Percentiles rank a stretch among this genome's conserved stretches.
These are phyloP conservation scores for Eupelmus urozonus DNA, from an alignment of 2,888 invertebrate species.

Conservation along the genomic window DNA sequence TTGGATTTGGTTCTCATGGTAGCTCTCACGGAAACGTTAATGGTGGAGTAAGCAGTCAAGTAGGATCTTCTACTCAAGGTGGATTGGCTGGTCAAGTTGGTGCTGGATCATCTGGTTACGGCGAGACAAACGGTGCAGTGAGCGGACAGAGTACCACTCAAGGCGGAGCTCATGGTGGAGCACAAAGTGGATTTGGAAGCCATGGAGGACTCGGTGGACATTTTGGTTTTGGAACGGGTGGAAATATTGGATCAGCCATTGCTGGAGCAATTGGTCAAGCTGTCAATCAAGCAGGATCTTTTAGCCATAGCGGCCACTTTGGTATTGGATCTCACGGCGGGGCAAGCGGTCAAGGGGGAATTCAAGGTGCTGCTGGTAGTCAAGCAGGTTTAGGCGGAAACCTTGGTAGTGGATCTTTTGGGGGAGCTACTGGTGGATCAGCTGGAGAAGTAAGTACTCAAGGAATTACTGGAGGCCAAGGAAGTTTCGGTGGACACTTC, in stretches of 20 bases:
- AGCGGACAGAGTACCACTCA: too few relatives aligned
- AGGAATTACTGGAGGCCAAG: background rate
- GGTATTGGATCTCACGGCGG: background rate
- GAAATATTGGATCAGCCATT: conserved; percentile 3
- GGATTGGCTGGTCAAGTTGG: conserved; percentile 16
- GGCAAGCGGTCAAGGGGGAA: background rate
- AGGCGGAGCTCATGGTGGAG: conserved; percentile 6
- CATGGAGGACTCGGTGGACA: background rate
- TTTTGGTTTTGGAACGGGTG: conserved; percentile 4
- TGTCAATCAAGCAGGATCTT: too few relatives aligned
- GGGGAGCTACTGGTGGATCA: background rate
- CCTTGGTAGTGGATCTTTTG: background rate
- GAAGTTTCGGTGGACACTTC: background rate
- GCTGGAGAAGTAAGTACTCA: background rate
- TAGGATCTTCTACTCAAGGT: background rate
- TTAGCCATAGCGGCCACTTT: background rate
- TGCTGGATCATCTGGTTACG: too few relatives aligned
- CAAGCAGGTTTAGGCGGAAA: background rate
- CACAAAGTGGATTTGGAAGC: background rate
- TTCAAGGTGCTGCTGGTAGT: conserved; percentile 3
- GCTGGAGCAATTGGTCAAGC: background rate
- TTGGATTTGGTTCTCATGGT: conserved; percentile 7
- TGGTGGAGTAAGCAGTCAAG: background rate
- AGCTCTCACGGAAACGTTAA: background rate
- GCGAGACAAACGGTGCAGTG: too few relatives aligned